These are phyloP conservation scores for Dolichopus griseipennis DNA, from an alignment of 2,888 invertebrate species.

Conservation along the genomic window DNA sequence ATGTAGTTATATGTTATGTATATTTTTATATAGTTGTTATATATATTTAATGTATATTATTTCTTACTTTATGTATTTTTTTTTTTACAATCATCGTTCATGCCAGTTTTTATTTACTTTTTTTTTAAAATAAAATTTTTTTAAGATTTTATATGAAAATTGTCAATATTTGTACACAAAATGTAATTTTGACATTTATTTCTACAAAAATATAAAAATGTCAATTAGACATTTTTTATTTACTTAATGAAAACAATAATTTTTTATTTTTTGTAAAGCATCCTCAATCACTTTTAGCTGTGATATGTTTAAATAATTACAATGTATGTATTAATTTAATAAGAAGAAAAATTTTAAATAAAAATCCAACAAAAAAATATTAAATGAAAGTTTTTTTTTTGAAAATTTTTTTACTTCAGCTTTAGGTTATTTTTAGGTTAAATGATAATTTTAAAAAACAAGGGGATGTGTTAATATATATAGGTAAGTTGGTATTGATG, in stretches of 20 bases:
- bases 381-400: too few relatives aligned
- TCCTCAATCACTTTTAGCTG: conserved; percentile 4
- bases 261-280: not conserved
- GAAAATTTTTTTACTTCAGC: too few relatives aligned
- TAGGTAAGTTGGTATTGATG: too few relatives aligned
- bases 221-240: not conserved
- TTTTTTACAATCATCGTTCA: not conserved
- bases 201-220: not conserved
- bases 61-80: not conserved
- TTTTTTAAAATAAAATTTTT: not conserved
- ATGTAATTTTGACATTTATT: conserved; percentile 1
- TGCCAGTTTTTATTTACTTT: not conserved
- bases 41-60: not conserved
- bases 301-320: conserved; percentile 1
- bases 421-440: too few relatives aligned
- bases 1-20: too few relatives aligned
- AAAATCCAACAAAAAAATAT: not conserved
- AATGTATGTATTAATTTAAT: not conserved
- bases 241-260: too few relatives aligned
- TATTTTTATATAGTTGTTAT: too few relatives aligned
- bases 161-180: not conserved
- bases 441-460: too few relatives aligned
- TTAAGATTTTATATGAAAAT: too few relatives aligned
- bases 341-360: not conserved
- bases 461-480: too few relatives aligned